These are phyloP conservation scores for Penaeus japonicus DNA, from an alignment of 1,140 invertebrate genomes.

Conservation along the genomic window DNA sequence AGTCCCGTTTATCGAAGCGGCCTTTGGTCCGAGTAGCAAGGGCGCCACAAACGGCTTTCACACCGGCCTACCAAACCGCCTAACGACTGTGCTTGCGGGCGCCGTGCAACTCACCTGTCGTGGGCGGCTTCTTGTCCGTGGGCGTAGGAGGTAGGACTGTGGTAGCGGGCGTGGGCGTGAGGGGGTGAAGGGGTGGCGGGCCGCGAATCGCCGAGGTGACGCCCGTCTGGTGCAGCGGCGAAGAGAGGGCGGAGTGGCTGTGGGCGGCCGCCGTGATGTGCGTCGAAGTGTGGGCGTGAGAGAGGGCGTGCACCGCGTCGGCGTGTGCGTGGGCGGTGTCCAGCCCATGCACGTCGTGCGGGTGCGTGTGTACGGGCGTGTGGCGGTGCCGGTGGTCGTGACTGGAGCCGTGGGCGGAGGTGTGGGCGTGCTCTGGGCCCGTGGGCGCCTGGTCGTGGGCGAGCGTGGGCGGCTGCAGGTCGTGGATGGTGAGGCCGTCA, in stretches of 20 bases:
- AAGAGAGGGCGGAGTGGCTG: slow-evolving; percentile 10
- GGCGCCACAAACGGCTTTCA: not conserved
- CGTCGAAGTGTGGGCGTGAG: slow-evolving; percentile 34
- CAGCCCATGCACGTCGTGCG: not conserved
- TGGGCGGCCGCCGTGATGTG: slow-evolving; percentile 9
- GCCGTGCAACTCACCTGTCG: slow-evolving; percentile 20
- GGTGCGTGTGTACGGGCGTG: slow-evolving; percentile 9
- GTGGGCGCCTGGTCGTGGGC: slow-evolving; percentile 32
- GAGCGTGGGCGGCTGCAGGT: slow-evolving; percentile 47
- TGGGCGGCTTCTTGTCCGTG: slow-evolving; percentile 43
- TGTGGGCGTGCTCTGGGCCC: slow-evolving; percentile 23
- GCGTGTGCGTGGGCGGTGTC: slow-evolving; percentile 17
- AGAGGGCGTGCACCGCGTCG: slow-evolving; percentile 18
- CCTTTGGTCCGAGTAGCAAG: no score
- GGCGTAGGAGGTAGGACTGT: slow-evolving; percentile 43
- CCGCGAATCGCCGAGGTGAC: slow-evolving; percentile 17
- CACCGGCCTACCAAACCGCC: no score
- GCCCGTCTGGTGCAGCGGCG: slow-evolving; percentile 27
- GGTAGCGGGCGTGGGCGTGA: slow-evolving; percentile 41
- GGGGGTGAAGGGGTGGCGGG: slow-evolving; percentile 46
- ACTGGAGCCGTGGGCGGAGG: not conserved
- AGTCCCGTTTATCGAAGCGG: no score
- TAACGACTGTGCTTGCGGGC: no score
- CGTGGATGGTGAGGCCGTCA: slow-evolving; percentile 38
- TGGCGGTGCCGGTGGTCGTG: slow-evolving; percentile 4